Evolutionary conservation across 2,113 vertebrate species (phyloP).

Genomic region (Thermophis baileyi): DNA sequence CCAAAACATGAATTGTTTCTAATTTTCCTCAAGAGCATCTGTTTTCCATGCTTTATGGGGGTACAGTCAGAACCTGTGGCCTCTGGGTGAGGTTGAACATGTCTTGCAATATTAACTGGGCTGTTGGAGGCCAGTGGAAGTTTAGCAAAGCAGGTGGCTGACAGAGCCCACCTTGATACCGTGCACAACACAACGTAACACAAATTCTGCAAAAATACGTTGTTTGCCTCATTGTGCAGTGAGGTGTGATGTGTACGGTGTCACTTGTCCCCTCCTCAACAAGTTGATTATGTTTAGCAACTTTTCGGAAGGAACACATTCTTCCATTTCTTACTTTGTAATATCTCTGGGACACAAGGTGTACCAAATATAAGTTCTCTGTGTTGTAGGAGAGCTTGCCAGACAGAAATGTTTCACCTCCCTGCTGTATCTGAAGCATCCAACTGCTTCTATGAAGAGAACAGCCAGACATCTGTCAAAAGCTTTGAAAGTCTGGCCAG

Average conservation of each 20-base stretch:
- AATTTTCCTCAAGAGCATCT: slow-evolving; percentile 36
- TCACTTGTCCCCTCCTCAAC: neutral
- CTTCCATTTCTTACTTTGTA: neutral
- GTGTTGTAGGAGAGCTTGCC: neutral
- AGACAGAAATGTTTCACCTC: neutral
- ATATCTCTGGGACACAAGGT: neutral
- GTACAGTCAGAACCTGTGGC: neutral
- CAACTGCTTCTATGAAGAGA: neutral
- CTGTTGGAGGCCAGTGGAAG: neutral
- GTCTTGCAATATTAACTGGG: neutral
- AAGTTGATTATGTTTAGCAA: neutral
- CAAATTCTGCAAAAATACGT: neutral
- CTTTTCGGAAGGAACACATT: neutral
- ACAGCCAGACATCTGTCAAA: neutral
- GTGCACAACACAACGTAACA: neutral
- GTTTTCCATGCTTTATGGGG: slow-evolving; percentile 54
- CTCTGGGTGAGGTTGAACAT: neutral
- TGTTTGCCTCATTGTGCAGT: neutral
- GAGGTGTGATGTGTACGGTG: neutral
- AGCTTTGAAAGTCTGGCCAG: neutral
- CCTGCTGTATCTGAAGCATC: neutral
- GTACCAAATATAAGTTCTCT: neutral
- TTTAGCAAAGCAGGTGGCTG: neutral
- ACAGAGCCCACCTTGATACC: neutral
- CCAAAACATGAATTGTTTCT: slow-evolving; percentile 24